Conservation (phyloP, 1,140 invertebrate species). For the Dufourea novaeangliae region DNA sequence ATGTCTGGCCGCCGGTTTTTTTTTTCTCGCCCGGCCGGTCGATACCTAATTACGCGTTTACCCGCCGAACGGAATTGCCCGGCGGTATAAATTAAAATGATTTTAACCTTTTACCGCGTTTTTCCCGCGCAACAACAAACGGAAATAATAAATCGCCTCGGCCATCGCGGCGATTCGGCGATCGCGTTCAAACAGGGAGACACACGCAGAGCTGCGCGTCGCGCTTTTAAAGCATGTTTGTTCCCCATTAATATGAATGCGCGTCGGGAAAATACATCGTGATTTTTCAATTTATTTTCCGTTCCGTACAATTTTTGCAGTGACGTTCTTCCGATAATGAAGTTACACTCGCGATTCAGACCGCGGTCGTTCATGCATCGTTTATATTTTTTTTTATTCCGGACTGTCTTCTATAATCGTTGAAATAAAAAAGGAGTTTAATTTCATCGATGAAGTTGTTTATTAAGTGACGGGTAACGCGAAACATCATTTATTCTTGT, state of each 20-base stretch:
- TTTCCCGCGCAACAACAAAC: constrained; percentile 47
- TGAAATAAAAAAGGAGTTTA: too few species aligned
- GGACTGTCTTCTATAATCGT: too few species aligned
- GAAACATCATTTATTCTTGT: too few species aligned
- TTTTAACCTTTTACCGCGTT: constrained; percentile 40
- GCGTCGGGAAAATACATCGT: neutral
- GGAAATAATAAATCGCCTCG: constrained; percentile 49
- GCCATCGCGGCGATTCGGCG: neutral
- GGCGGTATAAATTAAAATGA: constrained; percentile 63
- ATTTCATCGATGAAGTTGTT: too few species aligned
- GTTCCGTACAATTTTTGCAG: neutral
- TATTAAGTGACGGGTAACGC: too few species aligned
- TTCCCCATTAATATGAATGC: constrained; percentile 1
- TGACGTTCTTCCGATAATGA: neutral
- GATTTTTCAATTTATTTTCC: neutral
- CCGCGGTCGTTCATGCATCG: too few species aligned
- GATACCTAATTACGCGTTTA: constrained; percentile 64
- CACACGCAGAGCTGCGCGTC: neutral
- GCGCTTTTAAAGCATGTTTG: neutral
- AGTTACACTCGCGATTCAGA: neutral
- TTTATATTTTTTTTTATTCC: too few species aligned
- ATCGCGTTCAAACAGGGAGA: constrained; percentile 1
- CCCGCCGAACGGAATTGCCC: constrained; percentile 42
- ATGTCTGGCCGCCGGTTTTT: neutral
- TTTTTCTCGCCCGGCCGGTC: constrained; percentile 5